Evolutionary conservation across 1,140 invertebrate genomes (phyloP), one percentile per base, ranked within the genome.

Genomic region (Sminthurides bifidus): DNA sequence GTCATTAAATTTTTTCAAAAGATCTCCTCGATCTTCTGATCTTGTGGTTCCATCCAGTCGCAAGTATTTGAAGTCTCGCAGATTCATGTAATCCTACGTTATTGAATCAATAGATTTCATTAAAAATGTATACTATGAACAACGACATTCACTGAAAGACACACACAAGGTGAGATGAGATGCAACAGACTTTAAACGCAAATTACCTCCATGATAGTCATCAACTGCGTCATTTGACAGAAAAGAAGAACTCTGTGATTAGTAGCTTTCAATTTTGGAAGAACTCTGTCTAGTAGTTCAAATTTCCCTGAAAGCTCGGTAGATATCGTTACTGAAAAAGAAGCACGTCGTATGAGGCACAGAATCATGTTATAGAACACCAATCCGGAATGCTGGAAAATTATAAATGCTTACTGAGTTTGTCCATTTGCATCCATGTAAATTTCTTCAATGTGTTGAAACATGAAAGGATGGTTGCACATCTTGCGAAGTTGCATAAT

Each of bases 381-480:
- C 33, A 37, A 12, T 26, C 24, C 26, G 27, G 2, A 33, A 15
- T 21, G 29, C 27, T 1, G 4, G 8, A 50, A 14, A 52, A 26
- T 49, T 49, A 55, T 0, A 27, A 19, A 33, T 1, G 49, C 53
- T 56, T 52, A 60, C 58, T 19, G 52, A 6, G 57, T 51, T 48
- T 52, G 49, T 15, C 37, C 53, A 24, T 27, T 35, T 8, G 31
- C 30, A 51, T 60, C 54, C 33, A 21, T 48, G 65, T 80, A 74
- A 29, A 77, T 77, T 63, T 84, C 77, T 68, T 84, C 81, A 67
- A 84, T 79, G 61, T 79, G 77, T 62, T 74, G 73, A 66, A 84
- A 85, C 73, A 84, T 79, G 70, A 84, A 85, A 5, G 81, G 81
- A 72, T 84, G 81, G 67, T 85, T 84, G 69, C 81, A 83, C 52